These are phyloP conservation scores for Copidosoma floridanum DNA, from an alignment of 1,140 invertebrate genomes.

Conservation along the genomic window DNA sequence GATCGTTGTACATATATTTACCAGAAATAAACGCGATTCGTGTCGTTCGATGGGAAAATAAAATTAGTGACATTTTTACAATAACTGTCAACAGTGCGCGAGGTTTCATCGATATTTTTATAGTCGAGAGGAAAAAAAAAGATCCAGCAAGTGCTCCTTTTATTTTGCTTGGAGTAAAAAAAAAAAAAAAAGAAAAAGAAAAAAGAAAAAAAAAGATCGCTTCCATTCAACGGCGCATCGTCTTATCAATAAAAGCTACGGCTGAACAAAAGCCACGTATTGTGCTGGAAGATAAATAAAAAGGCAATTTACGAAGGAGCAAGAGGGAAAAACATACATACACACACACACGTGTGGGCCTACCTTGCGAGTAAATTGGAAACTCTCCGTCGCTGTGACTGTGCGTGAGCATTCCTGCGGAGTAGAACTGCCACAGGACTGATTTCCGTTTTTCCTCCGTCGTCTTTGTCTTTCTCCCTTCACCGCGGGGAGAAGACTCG, in stretches of 20 bases:
- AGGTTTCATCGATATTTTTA: too few relatives aligned
- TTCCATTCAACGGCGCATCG: background rate
- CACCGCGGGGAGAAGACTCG: slow-evolving; percentile 43
- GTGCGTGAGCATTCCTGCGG: slow-evolving; percentile 69
- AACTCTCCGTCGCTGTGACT: slow-evolving; percentile 79
- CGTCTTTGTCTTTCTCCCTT: slow-evolving; percentile 38
- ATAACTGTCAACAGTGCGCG: too few relatives aligned
- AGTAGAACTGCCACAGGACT: slow-evolving; percentile 47
- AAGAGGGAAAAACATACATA: background rate
- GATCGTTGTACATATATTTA: too few relatives aligned
- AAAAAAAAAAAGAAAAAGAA: background rate
- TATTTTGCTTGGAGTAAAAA: background rate
- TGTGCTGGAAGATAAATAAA: too few relatives aligned
- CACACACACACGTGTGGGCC: background rate
- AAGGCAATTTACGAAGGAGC: too few relatives aligned
- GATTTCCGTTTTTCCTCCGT: slow-evolving; percentile 42
- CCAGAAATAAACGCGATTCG: too few relatives aligned
- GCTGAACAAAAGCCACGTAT: too few relatives aligned
- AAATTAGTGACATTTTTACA: too few relatives aligned
- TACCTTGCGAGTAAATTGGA: slow-evolving; percentile 68
- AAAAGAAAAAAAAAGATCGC: background rate
- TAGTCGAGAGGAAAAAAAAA: too few relatives aligned
- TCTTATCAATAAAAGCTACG: too few relatives aligned
- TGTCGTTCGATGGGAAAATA: too few relatives aligned
- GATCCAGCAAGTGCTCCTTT: too few relatives aligned